phyloP scores from a whole-genome alignment of 1,140 invertebrate species.

The Bicyclus anynana region DNA sequence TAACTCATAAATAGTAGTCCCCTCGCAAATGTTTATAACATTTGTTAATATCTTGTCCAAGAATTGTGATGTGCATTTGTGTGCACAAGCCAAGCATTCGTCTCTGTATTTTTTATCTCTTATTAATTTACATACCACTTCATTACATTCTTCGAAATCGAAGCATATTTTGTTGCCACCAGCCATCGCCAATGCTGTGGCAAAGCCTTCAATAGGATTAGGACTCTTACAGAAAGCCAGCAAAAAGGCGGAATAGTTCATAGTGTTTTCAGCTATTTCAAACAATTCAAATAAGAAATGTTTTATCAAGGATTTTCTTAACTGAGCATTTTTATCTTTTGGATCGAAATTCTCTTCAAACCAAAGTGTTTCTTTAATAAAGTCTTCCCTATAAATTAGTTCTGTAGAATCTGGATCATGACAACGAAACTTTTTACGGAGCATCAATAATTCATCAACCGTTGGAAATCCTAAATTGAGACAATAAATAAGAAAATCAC shows the following conservation, averaged over 20 bases:
- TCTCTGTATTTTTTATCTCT: conserved; percentile 57
- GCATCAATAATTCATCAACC: conserved; percentile 69
- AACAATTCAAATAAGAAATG: conserved; percentile 78
- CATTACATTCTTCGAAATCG: conserved; percentile 64
- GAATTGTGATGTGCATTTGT: conserved; percentile 48
- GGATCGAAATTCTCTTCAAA: conserved; percentile 70
- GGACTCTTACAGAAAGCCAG: conserved; percentile 79
- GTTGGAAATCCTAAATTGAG: conserved; percentile 75
- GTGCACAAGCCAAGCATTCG: conserved; percentile 51
- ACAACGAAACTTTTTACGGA: conserved; percentile 64
- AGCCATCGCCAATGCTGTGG: conserved; percentile 75
- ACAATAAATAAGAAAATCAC: conserved; percentile 80
- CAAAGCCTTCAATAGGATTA: conserved; percentile 75
- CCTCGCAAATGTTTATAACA: conserved; percentile 58
- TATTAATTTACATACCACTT: conserved; percentile 55
- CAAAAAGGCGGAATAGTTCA: conserved; percentile 80
- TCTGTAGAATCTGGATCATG: conserved; percentile 67
- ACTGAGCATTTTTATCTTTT: conserved; percentile 34
- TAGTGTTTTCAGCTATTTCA: conserved; percentile 50
- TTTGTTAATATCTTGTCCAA: conserved; percentile 48
- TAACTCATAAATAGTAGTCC: conserved; percentile 51
- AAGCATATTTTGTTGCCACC: conserved; percentile 76
- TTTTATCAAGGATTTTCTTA: conserved; percentile 67
- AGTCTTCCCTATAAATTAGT: conserved; percentile 57
- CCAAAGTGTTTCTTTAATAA: conserved; percentile 73